phyloP scores from a whole-genome alignment of 2,888 invertebrate genomes.

The Hecatera dysodea region DNA sequence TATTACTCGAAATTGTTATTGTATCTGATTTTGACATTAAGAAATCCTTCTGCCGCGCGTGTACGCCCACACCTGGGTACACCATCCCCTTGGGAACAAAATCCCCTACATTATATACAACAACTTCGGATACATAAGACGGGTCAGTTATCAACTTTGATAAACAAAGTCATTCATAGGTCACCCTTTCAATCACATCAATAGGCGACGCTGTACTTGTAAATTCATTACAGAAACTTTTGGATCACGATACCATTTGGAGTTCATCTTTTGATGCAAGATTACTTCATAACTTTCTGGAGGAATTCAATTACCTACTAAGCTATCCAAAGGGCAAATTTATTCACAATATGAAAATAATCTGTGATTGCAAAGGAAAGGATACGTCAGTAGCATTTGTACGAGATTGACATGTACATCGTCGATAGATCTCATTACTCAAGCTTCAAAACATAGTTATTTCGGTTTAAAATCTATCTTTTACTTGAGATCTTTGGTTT shows the following conservation, averaged over 20 bases:
- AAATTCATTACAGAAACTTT: conserved; percentile 54
- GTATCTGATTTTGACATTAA: not conserved
- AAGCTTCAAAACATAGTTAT: not conserved
- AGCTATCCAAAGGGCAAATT: conserved; percentile 13
- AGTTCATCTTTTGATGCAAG: conserved; percentile 53
- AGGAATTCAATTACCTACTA: conserved; percentile 52
- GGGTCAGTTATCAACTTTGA: conserved; percentile 41
- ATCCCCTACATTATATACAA: conserved; percentile 12
- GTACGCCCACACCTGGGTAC: not conserved
- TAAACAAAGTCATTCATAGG: conserved; percentile 35
- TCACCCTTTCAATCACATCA: conserved; percentile 32
- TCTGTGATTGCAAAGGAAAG: conserved; percentile 10
- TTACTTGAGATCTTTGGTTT: not conserved
- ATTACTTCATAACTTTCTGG: conserved; percentile 47
- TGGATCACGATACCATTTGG: conserved; percentile 45
- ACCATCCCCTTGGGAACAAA: not conserved
- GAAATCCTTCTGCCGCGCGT: not conserved
- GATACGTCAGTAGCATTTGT: conserved; percentile 1
- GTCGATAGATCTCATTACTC: not conserved
- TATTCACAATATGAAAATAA: conserved; percentile 1
- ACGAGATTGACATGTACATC: not conserved
- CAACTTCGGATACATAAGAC: conserved; percentile 23
- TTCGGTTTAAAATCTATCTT: not conserved
- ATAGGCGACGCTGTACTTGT: conserved; percentile 39
- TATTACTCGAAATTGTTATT: not conserved